A percentile compares a stretch with the other conserved stretches of the same genome.
Conservation (phyloP, 2,888 invertebrate species). For the Calliphora vomitoria region DNA sequence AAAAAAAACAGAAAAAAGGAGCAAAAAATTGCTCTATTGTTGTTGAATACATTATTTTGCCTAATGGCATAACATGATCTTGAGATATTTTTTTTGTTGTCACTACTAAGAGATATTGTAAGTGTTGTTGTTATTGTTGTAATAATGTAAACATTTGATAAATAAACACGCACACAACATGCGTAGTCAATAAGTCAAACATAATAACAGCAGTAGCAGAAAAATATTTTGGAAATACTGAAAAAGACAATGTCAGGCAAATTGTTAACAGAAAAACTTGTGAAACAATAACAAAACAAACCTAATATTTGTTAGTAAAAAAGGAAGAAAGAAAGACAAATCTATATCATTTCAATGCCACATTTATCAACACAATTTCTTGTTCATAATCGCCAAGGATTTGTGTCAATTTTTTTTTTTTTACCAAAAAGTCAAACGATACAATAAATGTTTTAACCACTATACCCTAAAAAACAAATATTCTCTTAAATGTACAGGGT, state of each 20-base stretch:
- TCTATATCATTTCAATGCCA: constrained; percentile 74
- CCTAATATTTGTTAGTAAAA: neutral
- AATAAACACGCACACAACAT: constrained; percentile 49
- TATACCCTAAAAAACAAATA: neutral
- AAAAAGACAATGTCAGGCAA: constrained; percentile 10
- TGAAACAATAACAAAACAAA: neutral
- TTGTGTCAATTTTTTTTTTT: constrained; percentile 60
- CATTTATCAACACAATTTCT: constrained; percentile 72
- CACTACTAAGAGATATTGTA: neutral
- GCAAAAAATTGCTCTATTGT: neutral
- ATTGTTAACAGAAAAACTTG: no score
- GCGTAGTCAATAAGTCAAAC: constrained; percentile 75
- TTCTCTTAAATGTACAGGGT: neutral
- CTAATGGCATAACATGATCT: neutral
- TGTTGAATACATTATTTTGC: neutral
- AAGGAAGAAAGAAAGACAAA: constrained; percentile 37
- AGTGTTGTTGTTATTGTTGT: neutral
- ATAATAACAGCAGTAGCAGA: constrained; percentile 55
- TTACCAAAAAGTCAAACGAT: constrained; percentile 10
- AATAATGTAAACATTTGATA: constrained; percentile 20
- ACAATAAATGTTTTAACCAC: neutral
- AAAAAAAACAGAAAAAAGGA: neutral
- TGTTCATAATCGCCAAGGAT: constrained; percentile 71
- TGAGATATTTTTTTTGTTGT: neutral
- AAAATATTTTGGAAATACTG: neutral